Conservation (phyloP, 2,888 invertebrate genomes). For the Mechanitis mazaeus region DNA sequence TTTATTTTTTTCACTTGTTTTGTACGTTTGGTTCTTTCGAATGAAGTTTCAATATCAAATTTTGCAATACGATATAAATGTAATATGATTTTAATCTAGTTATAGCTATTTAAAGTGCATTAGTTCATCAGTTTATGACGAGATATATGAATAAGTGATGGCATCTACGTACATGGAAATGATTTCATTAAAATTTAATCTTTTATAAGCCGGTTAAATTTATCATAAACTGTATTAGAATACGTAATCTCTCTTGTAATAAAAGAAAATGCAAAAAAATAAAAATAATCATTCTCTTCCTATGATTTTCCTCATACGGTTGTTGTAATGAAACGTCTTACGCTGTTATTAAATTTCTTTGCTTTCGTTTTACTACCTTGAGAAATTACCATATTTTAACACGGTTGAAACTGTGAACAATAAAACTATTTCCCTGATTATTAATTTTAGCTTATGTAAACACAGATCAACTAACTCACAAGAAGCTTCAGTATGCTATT, state of each 20-base stretch:
- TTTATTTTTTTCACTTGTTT: constrained; percentile 44
- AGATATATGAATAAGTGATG: constrained; percentile 17
- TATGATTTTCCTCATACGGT: neutral
- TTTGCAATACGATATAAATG: constrained; percentile 8
- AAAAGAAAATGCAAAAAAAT: neutral
- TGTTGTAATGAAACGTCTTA: constrained; percentile 5
- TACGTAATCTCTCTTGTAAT: neutral
- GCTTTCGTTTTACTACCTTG: constrained; percentile 6
- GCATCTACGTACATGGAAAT: constrained; percentile 15
- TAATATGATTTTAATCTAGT: constrained; percentile 14
- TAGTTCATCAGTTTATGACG: constrained; percentile 25
- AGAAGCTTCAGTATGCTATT: too few species aligned
- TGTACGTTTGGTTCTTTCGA: constrained; percentile 34
- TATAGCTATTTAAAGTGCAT: constrained; percentile 12
- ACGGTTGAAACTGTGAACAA: constrained; percentile 2
- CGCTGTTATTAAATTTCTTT: constrained; percentile 5
- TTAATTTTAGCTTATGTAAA: neutral
- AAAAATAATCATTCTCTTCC: neutral
- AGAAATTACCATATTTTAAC: constrained; percentile 3
- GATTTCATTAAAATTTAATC: constrained; percentile 19
- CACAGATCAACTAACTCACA: too few species aligned
- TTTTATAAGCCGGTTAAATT: constrained; percentile 10
- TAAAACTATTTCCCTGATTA: neutral
- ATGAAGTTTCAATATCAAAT: constrained; percentile 11
- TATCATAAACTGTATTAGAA: too few species aligned